phyloP scores from a whole-genome alignment of 2,888 invertebrate genomes.

The Pterobdella sp. region DNA sequence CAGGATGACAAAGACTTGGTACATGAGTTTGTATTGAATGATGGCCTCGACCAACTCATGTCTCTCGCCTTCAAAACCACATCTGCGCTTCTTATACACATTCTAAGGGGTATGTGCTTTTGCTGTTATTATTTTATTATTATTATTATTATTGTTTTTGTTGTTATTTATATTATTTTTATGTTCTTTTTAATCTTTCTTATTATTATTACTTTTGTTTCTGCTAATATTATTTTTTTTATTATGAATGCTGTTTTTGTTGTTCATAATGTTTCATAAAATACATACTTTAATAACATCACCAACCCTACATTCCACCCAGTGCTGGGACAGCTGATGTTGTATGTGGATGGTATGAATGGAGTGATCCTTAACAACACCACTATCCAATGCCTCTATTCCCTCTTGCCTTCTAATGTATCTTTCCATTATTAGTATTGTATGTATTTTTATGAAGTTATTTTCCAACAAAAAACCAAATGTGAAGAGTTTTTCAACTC shows the following conservation, averaged over 20 bases:
- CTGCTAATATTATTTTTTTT: too few species aligned
- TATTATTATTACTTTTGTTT: too few species aligned
- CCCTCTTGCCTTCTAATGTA: constrained; percentile 57
- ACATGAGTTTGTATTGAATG: constrained; percentile 96
- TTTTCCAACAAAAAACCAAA: too few species aligned
- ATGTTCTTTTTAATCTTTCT: too few species aligned
- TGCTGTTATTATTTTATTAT: too few species aligned
- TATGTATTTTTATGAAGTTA: too few species aligned
- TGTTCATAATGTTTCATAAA: too few species aligned
- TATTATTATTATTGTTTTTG: too few species aligned
- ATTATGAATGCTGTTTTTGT: too few species aligned
- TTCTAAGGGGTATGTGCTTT: constrained; percentile 66
- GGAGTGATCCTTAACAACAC: constrained; percentile 93
- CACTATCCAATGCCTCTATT: constrained; percentile 95
- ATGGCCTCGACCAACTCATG: constrained; percentile 92
- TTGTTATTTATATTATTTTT: too few species aligned
- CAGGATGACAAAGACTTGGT: constrained; percentile 98
- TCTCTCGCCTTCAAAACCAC: constrained; percentile 90
- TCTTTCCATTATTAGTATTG: neutral
- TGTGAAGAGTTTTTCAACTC: too few species aligned
- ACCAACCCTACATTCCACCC: neutral
- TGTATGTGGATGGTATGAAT: constrained; percentile 99
- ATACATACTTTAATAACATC: too few species aligned
- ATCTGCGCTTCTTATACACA: constrained; percentile 97
- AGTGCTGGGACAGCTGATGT: constrained; percentile 79